Evolutionary conservation across 1,140 invertebrate genomes (phyloP), one percentile per base, ranked within the genome.

Genomic region (Psilanteris sp.): DNA sequence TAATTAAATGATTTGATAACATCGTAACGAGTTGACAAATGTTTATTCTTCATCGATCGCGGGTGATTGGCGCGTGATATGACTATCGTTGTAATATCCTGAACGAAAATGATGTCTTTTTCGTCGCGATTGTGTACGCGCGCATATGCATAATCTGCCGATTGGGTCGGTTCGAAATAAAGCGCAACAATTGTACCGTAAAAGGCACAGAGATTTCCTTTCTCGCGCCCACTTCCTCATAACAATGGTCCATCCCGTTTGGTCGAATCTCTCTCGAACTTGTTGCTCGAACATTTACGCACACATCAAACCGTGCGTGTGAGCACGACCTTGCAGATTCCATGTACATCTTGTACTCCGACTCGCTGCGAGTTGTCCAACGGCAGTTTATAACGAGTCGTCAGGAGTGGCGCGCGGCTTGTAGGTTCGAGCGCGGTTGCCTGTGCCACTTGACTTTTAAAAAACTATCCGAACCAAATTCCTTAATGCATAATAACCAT

Each of bases 361-460:
- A 48, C 43, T 55, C 37, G 9, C 64, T 24, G 50, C 32, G 29
- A 66, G 43, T 52, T 54, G 32, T 43, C 32, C 43, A 70, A 70
- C 66, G 66, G 66, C 57, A 73, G 68, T 73, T 64, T 57, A 57
- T 73, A 64, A 64, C 68, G 29, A 64, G 50, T 57, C 11, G 44
- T 18, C 52, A 20, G 43, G 34, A 48, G 43, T 34, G 31, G 29
- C 41, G 15, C 22, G 32, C 52, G 15, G 16, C 10, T n/a, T 32
- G 44, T 70, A n/a, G 54, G 67, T 71, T 20, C 13, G 20, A 22
- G 1, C 31, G 18, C 34, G 55, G 24, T 14, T 6, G 24, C 46
- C 37, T 10, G 24, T 32, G 20, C 22, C 22, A 14, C 5, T n/a
- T 26, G 10, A 57, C 52, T 24, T 62, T 9, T 7, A 14, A n/a